Conservation (phyloP, 2,888 invertebrate genomes). For the Idaea aversata region DNA sequence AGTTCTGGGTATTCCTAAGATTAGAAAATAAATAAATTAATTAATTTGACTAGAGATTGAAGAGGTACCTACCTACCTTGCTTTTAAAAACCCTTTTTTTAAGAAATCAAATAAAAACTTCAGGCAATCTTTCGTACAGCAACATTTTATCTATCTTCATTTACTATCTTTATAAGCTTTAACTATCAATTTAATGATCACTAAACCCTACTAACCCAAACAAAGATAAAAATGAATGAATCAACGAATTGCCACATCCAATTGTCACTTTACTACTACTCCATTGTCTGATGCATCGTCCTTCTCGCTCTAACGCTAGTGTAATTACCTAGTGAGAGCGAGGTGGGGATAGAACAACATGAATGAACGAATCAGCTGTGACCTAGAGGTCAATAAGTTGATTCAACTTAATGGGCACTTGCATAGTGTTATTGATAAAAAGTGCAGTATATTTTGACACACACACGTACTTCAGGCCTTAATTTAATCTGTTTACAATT, state of each 20-base stretch:
- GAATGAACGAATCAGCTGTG: conserved; percentile 63
- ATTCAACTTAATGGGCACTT: conserved; percentile 45
- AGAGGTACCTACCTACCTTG: no score
- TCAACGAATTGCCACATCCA: neutral
- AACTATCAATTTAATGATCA: neutral
- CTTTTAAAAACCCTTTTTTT: no score
- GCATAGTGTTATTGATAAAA: neutral
- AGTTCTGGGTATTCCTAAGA: no score
- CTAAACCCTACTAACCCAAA: neutral
- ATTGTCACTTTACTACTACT: neutral
- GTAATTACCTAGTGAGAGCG: conserved; percentile 7
- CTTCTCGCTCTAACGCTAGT: neutral
- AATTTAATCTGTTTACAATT: no score
- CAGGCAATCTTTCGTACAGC: no score
- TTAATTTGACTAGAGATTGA: no score
- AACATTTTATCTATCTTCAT: neutral
- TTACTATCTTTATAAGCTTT: neutral
- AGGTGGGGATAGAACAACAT: conserved; percentile 41
- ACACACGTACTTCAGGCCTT: no score
- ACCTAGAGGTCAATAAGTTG: conserved; percentile 68
- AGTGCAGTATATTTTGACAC: no score
- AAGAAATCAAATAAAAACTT: no score
- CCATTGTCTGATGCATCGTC: neutral
- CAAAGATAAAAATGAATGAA: neutral
- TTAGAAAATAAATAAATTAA: no score